Evolutionary conservation across 2,888 invertebrate species (phyloP), one percentile per base, ranked within the genome.

Genomic region (Sesia apiformis): DNA sequence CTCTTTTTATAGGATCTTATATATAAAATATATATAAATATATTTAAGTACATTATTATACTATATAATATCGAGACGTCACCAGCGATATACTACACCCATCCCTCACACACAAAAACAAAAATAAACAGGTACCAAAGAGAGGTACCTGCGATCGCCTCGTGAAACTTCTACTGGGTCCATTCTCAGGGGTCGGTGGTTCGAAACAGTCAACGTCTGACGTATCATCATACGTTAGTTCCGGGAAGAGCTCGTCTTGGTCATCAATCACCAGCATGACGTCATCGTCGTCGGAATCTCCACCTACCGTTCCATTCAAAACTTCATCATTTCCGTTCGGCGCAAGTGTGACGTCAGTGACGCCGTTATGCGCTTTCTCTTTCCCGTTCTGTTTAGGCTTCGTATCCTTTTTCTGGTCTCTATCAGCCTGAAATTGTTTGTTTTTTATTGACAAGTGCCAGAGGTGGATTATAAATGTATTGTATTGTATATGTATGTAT

Each of bases 181-280:
- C 68, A 51, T 66, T 70, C 56, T 78, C 78, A 3, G 72, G 70
- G 39, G 76, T 70, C 42, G 77, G 73, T 57, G 74, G 72, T 62
- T 84, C 84, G 58, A 75, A 78, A 57, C 67, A 65, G 60, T 83
- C 85, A 41, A 68, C 73, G 58, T 86, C 86, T 1, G 84, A 84
- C 39, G 71, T 75, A 53, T 88, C 89, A 53, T 85, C 89, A 61
- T 90, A 90, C 43, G 84, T 72, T 57, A 90, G 76, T 67, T 90
- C 90, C 52, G 90, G 90, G 76, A 84, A 90, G 74, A 81, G 64
- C 58, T 88, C 88, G 67, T 88, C 89, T 43, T 64, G 58, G 55
- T 79, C 72, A 39, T 62, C 60, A 52, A 65, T 65, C 53, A 60
- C 64, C 52, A 64, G 63, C 53, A 63, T 60, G 49, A 66, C 69